Percentiles rank a stretch among this genome's conserved stretches.
These are phyloP conservation scores for Chaetorhynchus papuensis DNA, from an alignment of 2,113 vertebrate species.

Conservation along the genomic window DNA sequence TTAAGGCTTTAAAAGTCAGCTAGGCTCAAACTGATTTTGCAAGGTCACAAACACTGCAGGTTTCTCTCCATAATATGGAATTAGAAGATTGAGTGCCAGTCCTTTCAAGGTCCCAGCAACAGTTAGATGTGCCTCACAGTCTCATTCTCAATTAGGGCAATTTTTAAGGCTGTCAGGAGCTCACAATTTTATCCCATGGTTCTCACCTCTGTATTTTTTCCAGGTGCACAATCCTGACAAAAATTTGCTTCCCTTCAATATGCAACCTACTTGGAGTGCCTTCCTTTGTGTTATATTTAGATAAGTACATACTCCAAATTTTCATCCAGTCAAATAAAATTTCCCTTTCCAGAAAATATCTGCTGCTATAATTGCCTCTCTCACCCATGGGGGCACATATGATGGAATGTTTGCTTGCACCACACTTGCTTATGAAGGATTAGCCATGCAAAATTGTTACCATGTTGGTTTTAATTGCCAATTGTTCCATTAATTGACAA, in stretches of 20 bases:
- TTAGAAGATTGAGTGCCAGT: conserved; percentile 40
- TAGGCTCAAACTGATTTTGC: conserved; percentile 67
- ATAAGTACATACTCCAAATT: background rate
- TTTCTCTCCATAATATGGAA: conserved; percentile 54
- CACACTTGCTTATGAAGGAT: background rate
- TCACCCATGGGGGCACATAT: background rate
- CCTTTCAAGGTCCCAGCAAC: conserved; percentile 5
- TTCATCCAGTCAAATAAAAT: background rate
- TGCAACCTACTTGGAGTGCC: background rate
- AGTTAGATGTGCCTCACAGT: conserved; percentile 23
- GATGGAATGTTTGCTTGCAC: background rate
- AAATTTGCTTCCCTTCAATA: background rate
- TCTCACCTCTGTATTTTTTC: conserved; percentile 30
- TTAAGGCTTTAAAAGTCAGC: conserved; percentile 67
- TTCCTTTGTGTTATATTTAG: background rate
- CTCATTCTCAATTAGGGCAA: conserved; percentile 37
- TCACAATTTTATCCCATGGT: conserved; percentile 17
- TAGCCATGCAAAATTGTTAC: background rate
- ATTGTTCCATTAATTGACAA: background rate
- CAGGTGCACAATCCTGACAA: background rate
- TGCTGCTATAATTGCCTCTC: background rate
- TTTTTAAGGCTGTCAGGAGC: conserved; percentile 44
- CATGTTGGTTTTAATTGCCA: background rate
- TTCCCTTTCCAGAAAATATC: background rate
- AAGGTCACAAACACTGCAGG: conserved; percentile 58